Evolutionary conservation across 2,888 invertebrate genomes (phyloP), one percentile per base, ranked within the genome.

Genomic region (Andrena bucephala): DNA sequence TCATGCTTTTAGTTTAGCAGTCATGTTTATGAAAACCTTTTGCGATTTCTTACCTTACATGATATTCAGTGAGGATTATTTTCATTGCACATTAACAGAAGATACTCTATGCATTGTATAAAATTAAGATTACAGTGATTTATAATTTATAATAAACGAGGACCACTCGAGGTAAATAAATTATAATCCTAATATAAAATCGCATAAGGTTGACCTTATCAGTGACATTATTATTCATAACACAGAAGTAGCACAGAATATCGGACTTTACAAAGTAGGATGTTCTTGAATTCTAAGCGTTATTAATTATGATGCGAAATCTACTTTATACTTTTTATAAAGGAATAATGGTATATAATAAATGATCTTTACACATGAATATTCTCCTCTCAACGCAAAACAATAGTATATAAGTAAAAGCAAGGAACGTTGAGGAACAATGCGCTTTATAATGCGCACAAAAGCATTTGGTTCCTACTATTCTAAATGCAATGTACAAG

Each of bases 141-240:
- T 5, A 31, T 16, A 16, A 24, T 24, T 42, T 13, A 33, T 60
- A 7, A 1, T 1, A 16, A 31, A 6, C 3, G 0, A 52, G 36
- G 10, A n/a, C 16, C 2, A 27, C 6, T 54, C 27, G 5, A 33
- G 16, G 33, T 16, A 8, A 20, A 3, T 5, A 16, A 24, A 27
- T 57, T 7, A 0, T 8, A 29, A 52, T 20, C 0, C 42, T 16
- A 63, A 36, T 42, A 36, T 36, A 13, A 42, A 60, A 67, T 77
- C 66, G 27, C 20, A 48, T 20, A 78, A 65, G 16, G 24, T 65
- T 78, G 7, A 63, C 10, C 6, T 68, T 57, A 69, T 69, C 16
- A 24, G 20, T 67, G 10, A 4, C 24, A 52, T 66, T 65, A 66
- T 76, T 76, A 8, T 13, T 63, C 5, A 24, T 48, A 42, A 36